Base-by-base conservation (phyloP, 2,888 invertebrate species). In the Empis stercorea region DNA sequence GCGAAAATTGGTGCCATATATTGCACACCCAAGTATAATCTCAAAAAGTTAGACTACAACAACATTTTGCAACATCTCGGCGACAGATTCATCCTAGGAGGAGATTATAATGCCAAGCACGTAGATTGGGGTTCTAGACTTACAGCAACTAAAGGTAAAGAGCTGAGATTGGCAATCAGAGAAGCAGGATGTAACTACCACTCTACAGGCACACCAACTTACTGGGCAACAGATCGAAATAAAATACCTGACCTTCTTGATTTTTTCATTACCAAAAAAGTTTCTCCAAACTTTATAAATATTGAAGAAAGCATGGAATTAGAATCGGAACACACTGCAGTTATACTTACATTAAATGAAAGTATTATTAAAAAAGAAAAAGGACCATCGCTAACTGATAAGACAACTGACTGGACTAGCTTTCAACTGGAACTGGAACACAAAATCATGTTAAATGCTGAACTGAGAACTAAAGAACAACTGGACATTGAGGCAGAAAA, bases 211-310 rank as follows among this genome's bases (percentile, higher is more conserved):
- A 36, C 57, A 50, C 57, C 59, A 13, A 59, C 57, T 1, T 55
- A 59, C 44, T 58, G 57, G 54, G 56, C 56, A 10, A 27, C 52
- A 4, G 54, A 56, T 43, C 44, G 44, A 16, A 52, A 49, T 10
- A 55, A 57, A 52, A 42, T 52, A 23, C 58, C 59, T 6, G 55
- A 59, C 20, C 40, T 56, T 32, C 13, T 58, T 10, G 56, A 58
- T 38, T 54, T 59, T 45, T 56, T n/a, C n/a, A n/a, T n/a, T n/a
- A n/a, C n/a, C n/a, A n/a, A n/a, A n/a, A n/a, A n/a, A n/a, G n/a
- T n/a, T n/a, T n/a, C n/a, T n/a, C n/a, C n/a, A n/a, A n/a, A n/a
- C n/a, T n/a, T n/a, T n/a, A n/a, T n/a, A n/a, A n/a, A n/a, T n/a
- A n/a, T n/a, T 53, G 47, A 51, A 48, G 43, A 50, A 17, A 48